These are phyloP conservation scores for Myotis myotis DNA, from an alignment of 2,797 vertebrate species.

Conservation along the genomic window DNA sequence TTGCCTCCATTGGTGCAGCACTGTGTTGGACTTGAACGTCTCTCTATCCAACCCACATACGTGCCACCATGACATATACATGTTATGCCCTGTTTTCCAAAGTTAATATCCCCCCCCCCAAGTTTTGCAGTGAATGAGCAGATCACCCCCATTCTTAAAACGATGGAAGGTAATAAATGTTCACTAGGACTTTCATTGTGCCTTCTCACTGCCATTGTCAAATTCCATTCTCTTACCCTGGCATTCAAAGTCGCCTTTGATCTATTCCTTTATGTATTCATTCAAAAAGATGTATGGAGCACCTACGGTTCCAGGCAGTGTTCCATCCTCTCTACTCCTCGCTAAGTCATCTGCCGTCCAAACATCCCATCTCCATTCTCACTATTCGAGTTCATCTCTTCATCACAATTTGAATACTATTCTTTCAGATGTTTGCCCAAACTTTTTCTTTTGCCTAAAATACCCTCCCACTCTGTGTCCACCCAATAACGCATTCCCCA, in stretches of 20 bases:
- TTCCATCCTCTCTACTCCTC: not conserved
- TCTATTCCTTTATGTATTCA: not conserved
- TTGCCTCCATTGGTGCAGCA: fast-evolving
- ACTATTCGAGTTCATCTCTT: not conserved
- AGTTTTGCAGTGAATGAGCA: not conserved
- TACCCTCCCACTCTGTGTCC: no score
- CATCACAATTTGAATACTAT: not conserved
- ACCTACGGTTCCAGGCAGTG: not conserved
- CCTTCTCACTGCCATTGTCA: no score
- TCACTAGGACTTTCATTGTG: not conserved
- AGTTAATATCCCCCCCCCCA: not conserved
- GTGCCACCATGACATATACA: not conserved
- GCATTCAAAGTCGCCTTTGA: not conserved
- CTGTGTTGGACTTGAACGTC: not conserved
- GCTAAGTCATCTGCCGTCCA: not conserved
- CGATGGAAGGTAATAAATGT: not conserved
- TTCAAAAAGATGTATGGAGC: not conserved
- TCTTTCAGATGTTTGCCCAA: not conserved
- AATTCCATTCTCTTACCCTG: not conserved
- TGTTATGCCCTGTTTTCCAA: not conserved
- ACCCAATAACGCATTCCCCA: not conserved
- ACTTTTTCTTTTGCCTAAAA: not conserved
- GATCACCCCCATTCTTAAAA: not conserved
- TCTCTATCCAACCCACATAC: not conserved
- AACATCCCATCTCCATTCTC: not conserved